These are phyloP conservation scores for Chrysomallon squamiferum DNA, from an alignment of 1,140 invertebrate species.

Conservation along the genomic window DNA sequence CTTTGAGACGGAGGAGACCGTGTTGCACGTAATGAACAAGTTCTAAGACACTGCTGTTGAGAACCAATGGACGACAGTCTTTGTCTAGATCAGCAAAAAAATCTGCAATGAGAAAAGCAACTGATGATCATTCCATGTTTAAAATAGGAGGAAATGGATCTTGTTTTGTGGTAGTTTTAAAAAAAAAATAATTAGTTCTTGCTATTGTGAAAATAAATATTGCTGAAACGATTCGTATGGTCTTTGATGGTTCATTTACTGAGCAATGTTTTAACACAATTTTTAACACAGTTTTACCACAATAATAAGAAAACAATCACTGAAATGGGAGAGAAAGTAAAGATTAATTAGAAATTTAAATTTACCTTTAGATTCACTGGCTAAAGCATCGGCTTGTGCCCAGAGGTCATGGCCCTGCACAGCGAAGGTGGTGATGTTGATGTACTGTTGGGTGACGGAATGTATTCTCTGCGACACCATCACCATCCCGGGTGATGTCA, in stretches of 20 bases:
- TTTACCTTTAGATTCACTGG: not conserved
- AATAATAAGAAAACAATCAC: not conserved
- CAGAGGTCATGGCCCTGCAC: not conserved
- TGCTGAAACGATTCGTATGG: not conserved
- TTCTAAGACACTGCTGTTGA: constrained; percentile 3
- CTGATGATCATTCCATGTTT: not conserved
- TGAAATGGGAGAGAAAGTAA: not conserved
- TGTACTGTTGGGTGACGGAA: constrained; percentile 6
- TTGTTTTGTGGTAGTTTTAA: not conserved
- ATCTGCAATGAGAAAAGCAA: not conserved
- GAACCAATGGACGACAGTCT: not conserved
- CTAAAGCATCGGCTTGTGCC: not conserved
- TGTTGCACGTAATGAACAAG: not conserved
- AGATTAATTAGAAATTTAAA: not conserved
- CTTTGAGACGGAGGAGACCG: not conserved
- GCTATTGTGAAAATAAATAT: not conserved
- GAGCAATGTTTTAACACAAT: not conserved
- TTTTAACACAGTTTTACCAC: not conserved
- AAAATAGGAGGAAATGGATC: not conserved
- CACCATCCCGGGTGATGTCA: constrained; percentile 18
- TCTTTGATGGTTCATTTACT: not conserved
- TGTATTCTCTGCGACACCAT: constrained; percentile 2
- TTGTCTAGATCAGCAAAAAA: constrained; percentile 2
- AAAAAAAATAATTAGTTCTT: not conserved
- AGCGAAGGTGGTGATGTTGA: not conserved